Evolutionary conservation across 92 coral and sea anemone genomes (phyloP).

Genomic region (Bergia puertoricense): DNA sequence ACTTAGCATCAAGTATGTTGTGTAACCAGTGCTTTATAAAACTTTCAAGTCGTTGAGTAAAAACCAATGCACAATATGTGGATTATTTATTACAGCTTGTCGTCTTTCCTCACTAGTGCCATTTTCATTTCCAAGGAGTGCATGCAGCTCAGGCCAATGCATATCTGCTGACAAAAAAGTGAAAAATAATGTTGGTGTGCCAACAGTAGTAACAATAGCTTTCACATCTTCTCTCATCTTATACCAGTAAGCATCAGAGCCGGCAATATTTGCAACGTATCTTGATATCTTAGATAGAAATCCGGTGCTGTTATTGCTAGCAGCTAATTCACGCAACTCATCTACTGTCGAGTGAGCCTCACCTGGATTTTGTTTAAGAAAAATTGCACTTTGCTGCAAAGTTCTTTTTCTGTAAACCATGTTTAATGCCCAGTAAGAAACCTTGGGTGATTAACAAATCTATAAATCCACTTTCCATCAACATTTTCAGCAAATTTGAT

Average conservation of each 20-base stretch:
- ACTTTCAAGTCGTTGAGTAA: conserved; percentile 42
- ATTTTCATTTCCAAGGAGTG: conserved; percentile 37
- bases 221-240: not conserved
- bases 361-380: too few species aligned
- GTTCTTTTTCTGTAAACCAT: conserved; percentile 66
- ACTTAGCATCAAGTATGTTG: too few species aligned
- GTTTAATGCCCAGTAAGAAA: conserved; percentile 73
- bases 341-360: conserved; percentile 57
- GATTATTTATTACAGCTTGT: conserved; percentile 66
- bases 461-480: conserved; percentile 12
- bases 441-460: conserved; percentile 67
- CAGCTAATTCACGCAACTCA: conserved; percentile 26
- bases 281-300: conserved; percentile 70
- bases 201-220: conserved; percentile 51
- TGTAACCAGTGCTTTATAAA: too few species aligned
- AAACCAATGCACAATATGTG: conserved; percentile 58
- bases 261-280: conserved; percentile 28
- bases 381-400: conserved; percentile 47
- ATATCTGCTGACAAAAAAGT: conserved; percentile 68
- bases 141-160: conserved; percentile 24
- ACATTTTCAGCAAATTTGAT: conserved; percentile 34
- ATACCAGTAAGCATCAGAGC: conserved; percentile 3
- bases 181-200: conserved; percentile 72
- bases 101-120: conserved; percentile 61
- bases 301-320: conserved; percentile 45